Base-by-base conservation (phyloP, 2,888 invertebrate genomes). In the Oscheius sp. region DNA sequence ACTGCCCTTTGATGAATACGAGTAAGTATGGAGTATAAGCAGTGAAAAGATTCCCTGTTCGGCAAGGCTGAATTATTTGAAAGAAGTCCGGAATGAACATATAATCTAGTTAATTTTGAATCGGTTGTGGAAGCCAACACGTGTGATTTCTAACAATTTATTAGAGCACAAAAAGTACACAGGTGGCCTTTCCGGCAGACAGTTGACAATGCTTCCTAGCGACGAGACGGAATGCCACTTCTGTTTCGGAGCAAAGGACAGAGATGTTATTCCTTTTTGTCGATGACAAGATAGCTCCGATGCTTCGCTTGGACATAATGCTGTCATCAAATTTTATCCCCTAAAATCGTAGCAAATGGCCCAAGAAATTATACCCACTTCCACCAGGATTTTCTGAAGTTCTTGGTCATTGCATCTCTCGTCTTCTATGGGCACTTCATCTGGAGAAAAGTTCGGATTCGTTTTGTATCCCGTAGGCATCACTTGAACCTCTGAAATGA, bases 121-220 rank as follows among this genome's bases (percentile, higher is more conserved):
- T n/a, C n/a, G n/a, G n/a, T n/a, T n/a, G n/a, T n/a, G n/a, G n/a
- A n/a, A n/a, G n/a, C n/a, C 35, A 35, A 35, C 35, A 35, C 35
- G 35, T 3, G 35, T 35, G 35, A 3, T 35, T 35, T 35, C 9
- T 49, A 3, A 7, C 13, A 3, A 49, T 49, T 25, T 16, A 7
- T 56, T 56, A 70, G 46, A 70, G 25, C 12, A 45, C 41, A 59
- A 70, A 70, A 46, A 61, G 27, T 46, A 70, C 21, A 29, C 70
- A 70, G 7, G 70, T 70, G 0, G 59, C 49, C 21, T 49, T 58
- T 12, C 70, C 70, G n/a, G 70, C 43, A 13, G 59, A 27, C 25
- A 70, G 29, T 43, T 70, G 70, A 29, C 70, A 70, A 46, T 70
- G 53, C 29, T 70, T 70, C 18, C 70, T 23, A 9, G 70, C 70